These are phyloP conservation scores for Drosophila mayaguana DNA, from an alignment of 2,888 invertebrate species.

Conservation along the genomic window DNA sequence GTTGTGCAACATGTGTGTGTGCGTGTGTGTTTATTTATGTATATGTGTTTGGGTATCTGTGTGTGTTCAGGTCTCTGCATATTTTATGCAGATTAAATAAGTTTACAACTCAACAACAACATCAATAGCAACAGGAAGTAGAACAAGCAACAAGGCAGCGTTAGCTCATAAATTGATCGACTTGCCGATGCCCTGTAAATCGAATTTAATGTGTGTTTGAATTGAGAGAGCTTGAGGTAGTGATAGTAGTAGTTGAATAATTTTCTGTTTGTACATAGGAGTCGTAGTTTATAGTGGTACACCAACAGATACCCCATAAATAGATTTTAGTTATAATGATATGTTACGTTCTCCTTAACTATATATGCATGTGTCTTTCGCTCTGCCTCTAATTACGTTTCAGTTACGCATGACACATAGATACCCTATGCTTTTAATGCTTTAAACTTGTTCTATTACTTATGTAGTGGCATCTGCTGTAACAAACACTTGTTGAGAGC, in stretches of 20 bases:
- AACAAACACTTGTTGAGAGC: no score
- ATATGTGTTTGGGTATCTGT: slow-evolving; percentile 12
- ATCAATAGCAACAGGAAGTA: slow-evolving; percentile 32
- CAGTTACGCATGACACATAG: no score
- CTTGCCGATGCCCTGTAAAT: not conserved
- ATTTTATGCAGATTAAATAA: slow-evolving; percentile 70
- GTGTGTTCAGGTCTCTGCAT: slow-evolving; percentile 37
- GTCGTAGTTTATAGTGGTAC: accelerated
- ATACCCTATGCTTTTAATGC: no score
- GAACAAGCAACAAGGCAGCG: slow-evolving; percentile 4
- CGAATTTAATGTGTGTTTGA: not conserved
- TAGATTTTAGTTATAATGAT: no score
- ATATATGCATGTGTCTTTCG: no score
- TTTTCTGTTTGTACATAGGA: no score
- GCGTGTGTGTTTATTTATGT: slow-evolving; percentile 17
- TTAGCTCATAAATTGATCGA: not conserved
- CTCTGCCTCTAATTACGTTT: no score
- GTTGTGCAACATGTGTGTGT: slow-evolving; percentile 51
- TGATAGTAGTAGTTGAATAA: not conserved
- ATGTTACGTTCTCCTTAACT: no score
- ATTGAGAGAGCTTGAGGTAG: not conserved
- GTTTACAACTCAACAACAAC: slow-evolving; percentile 47
- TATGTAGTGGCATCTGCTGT: no score
- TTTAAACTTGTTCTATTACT: no score
- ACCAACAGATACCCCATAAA: not conserved